Conservation (phyloP, 2,888 invertebrate species). For the Drosophila cracens region DNA sequence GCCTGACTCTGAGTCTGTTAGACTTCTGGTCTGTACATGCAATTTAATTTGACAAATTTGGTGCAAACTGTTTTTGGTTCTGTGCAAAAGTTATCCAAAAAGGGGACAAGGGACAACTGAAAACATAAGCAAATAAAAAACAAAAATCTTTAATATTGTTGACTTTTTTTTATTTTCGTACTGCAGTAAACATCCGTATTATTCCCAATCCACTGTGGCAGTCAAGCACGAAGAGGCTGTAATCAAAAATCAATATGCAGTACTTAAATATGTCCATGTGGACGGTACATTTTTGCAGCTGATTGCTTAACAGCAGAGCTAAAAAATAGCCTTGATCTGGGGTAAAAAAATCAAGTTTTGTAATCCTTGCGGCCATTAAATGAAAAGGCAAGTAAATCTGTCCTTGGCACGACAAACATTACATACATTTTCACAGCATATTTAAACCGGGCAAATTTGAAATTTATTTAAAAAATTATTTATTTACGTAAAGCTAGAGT, state of each 20-base stretch:
- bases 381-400: not conserved
- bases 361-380: conserved; percentile 1
- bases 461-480: not conserved
- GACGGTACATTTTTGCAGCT: conserved; percentile 57
- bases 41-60: conserved; percentile 80
- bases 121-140: conserved; percentile 5
- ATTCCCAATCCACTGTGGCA: conserved; percentile 13
- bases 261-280: conserved; percentile 61
- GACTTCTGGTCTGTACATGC: conserved; percentile 57
- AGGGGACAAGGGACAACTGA: conserved; percentile 9
- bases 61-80: conserved; percentile 68
- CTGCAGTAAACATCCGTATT: conserved; percentile 21
- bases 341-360: not conserved
- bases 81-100: conserved; percentile 44
- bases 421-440: rapidly evolving
- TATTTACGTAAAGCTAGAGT: rapidly evolving
- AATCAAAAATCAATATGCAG: conserved; percentile 70
- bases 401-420: not conserved
- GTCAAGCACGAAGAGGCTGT: conserved; percentile 25
- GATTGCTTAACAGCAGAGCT: conserved; percentile 41
- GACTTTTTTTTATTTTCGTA: not conserved
- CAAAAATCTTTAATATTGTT: conserved; percentile 11
- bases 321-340: not conserved
- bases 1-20: conserved; percentile 38
- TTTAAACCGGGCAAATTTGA: not conserved